Evolutionary conservation across 1,140 invertebrate genomes (phyloP), one percentile per base, ranked within the genome.

Genomic region (Scaptomyza pallida): DNA sequence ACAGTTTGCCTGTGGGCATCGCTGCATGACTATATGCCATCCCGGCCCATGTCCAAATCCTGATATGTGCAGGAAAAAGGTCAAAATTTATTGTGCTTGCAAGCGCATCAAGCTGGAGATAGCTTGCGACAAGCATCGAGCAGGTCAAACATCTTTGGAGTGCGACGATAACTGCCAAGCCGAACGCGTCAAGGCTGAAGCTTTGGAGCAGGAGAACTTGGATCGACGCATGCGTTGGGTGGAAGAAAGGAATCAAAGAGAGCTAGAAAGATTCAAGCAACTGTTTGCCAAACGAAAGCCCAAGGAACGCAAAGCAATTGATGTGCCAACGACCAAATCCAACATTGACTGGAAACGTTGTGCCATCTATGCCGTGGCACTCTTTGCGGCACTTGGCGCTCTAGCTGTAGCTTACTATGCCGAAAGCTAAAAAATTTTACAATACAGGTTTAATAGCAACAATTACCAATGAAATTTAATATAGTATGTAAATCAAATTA

Each of bases 1-100:
- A 92, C 61, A 95, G 93, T 94, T 95, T 76, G 73, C 92, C 17
- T 96, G 95, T 88, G 95, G 95, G 0, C 97, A 98, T 92, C 93
- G 95, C 10, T 98, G 97, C 91, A 92, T 92, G 12, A 92, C 93
- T 19, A 92, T 93, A 16, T 98, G 97, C 82, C 97, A 99, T 91
- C 91, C 94, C 17, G 96, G 96, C 12, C 62, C 89, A 0, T 98
- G 97, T 91, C 93, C 94, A 0, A 92, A 93, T 51, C 92, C 93
- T 23, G 93, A 95, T 59, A 72, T 92, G 0, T 98, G 97, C 89
- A 94, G 93, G 35, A 96, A 96, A 70, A 97, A 96, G 89, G 94
- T 97, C 0, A 95, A 95, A 88, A 83, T 97, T 0, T 93, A 93
- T 43, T 98, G 97, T 79, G 92, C 93, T 44, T 99, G 97, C 80